Base-by-base conservation (phyloP, 2,888 invertebrate genomes). In the Microctonus hyperodae region DNA sequence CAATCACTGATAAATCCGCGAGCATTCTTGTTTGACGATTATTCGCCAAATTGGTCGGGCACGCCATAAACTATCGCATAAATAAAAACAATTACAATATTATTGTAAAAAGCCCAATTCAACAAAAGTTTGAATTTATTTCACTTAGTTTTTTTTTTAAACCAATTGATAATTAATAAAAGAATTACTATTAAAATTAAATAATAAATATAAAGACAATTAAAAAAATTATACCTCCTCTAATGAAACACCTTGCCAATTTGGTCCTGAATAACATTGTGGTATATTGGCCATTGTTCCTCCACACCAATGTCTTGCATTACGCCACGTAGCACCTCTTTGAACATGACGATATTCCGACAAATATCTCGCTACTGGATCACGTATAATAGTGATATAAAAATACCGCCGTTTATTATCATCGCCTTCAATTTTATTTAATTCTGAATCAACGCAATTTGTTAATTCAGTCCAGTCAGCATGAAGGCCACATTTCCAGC, bases 391-490 rank as follows among this genome's bases (percentile, higher is more conserved):
- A 5, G 98, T 97, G 74, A 98, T 95, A 87, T 97, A 98, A 86
- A 97, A 97, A 86, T 97, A 98, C 78, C 98, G 89, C 78, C 95
- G 86, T 79, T 92, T 92, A 1, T 92, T 89, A 9, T 90, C 88
- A 65, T 91, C 90, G 5, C 93, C 94, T 85, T 98, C 97, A 80
- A 94, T 92, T 83, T 94, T 92, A 84, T 97, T 95, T 80, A 98
- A 87, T 79, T 94, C 95, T 28, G 91, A 90, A 80, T 97, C 95
- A 44, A 97, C 97, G 85, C 97, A 97, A 75, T 88, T 89, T 10
- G 95, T 96, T 74, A 99, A 85, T 86, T 99, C 98, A 2, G 98
- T 98, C 93, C 96, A 98, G 86, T 98, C 98, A 28, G 98, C 97
- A 83, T 98, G 98, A 56, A 99, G 88, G 62, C 99, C 99, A 85